Base-by-base conservation (phyloP, 2,113 vertebrate genomes). In the Castor canadensis region DNA sequence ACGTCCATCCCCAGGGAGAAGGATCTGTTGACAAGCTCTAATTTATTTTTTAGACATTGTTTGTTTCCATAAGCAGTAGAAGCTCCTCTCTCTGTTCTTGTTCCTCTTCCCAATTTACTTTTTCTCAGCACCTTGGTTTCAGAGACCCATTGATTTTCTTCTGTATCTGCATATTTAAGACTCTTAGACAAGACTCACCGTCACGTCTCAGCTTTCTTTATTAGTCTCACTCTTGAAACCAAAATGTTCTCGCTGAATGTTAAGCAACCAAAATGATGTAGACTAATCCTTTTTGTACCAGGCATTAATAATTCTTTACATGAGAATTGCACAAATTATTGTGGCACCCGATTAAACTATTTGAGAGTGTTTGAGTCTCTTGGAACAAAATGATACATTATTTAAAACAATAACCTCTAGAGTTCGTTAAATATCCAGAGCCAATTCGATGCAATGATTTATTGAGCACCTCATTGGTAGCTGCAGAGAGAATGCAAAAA, bases 381-480 rank as follows among this genome's bases (percentile, higher is more conserved):
- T 92, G 38, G 89, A 52, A 69, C 35, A 75, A 80, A 80, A 54
- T 43, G 76, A 69, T 79, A 1, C 69, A 80, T 89, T 85, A 94
- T 86, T 96, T 86, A 79, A 86, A 93, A 88, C 72, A 95, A 75
- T 64, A 40, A 73, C 82, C 86, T 96, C 95, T 47, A 62, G 75
- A 49, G 19, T 52, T 92, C n/a, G 93, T 88, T 88, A 82, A 94
- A 95, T 93, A 88, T 84, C 91, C 81, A 91, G 67, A 0, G 1
- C 28, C 28, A 35, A 19, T 77, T 85, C 91, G 72, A 30, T 12
- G 1, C 71, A 69, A 45, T 75, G 77, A 58, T 92, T 67, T 71
- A 56, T 69, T 12, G 85, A 72, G 38, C 6, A 13, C 8, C 32
- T 69, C 40, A 45, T 38, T 66, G 76, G 71, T 35, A 5, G 52